Percentiles rank a stretch among this genome's conserved stretches.
Evolutionary conservation across 2,888 invertebrate genomes (phyloP).

Genomic region (Norana najaformis): DNA sequence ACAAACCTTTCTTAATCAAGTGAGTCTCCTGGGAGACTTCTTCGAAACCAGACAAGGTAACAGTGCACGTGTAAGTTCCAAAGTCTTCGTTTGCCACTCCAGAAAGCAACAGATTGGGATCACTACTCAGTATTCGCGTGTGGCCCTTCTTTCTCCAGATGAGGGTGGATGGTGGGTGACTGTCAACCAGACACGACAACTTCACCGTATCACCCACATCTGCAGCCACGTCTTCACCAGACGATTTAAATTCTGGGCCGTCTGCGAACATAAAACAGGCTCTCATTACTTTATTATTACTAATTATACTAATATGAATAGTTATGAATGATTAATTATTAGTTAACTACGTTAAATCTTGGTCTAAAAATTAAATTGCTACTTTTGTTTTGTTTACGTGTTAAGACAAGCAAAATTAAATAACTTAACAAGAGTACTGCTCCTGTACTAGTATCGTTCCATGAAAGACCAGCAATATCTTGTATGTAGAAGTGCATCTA

Average conservation of each 20-base stretch:
- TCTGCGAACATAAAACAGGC: not conserved
- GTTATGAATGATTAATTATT: not conserved
- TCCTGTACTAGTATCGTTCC: too few species aligned
- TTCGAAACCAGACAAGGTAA: constrained; percentile 82
- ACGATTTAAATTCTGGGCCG: constrained; percentile 46
- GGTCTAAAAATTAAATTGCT: not conserved
- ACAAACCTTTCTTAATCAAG: constrained; percentile 73
- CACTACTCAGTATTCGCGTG: constrained; percentile 45
- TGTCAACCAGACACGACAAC: constrained; percentile 84
- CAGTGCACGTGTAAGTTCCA: constrained; percentile 86
- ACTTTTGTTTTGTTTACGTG: not conserved
- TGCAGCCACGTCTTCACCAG: constrained; percentile 64
- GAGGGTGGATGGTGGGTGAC: constrained; percentile 85
- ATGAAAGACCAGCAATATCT: too few species aligned
- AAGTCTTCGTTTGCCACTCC: constrained; percentile 76
- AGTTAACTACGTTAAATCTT: not conserved
- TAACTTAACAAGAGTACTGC: not conserved
- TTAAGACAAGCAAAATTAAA: not conserved
- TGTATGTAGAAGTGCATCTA: too few species aligned
- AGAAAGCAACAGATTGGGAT: constrained; percentile 53
- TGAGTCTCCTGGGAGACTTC: constrained; percentile 83
- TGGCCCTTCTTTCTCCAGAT: constrained; percentile 70
- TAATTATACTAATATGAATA: not conserved
- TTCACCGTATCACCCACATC: constrained; percentile 79
- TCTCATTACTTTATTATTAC: not conserved